These are phyloP conservation scores for Melanotaenia maccullochi DNA, from an alignment of 2,797 vertebrate species.

Conservation along the genomic window DNA sequence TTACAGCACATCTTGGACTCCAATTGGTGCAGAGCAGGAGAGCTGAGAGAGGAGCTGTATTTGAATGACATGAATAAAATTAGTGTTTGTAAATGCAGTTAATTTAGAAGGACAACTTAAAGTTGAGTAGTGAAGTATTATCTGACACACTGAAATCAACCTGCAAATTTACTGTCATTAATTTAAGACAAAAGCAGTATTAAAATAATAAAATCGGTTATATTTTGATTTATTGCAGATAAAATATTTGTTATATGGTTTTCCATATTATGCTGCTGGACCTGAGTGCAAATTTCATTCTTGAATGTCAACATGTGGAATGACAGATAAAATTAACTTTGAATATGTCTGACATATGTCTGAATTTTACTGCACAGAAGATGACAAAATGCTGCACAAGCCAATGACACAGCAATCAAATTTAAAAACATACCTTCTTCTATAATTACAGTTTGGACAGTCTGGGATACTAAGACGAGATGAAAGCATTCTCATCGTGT, in stretches of 20 bases:
- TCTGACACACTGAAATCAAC: neutral
- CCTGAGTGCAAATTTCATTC: neutral
- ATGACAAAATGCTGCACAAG: neutral
- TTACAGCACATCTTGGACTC: neutral
- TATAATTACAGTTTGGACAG: slow-evolving; percentile 98
- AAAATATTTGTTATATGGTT: neutral
- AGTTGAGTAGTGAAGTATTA: neutral
- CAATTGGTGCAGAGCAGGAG: neutral
- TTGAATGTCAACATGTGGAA: neutral
- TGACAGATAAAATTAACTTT: neutral
- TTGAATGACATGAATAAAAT: neutral
- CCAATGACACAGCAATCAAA: slow-evolving; percentile 8
- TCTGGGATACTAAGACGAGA: slow-evolving; percentile 94
- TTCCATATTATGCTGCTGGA: neutral
- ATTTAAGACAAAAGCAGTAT: neutral
- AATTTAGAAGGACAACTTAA: neutral
- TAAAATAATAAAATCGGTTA: neutral
- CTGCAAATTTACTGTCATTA: neutral
- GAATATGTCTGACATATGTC: neutral
- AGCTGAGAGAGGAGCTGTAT: neutral
- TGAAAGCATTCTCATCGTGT: slow-evolving; percentile 96
- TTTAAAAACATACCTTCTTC: slow-evolving; percentile 86
- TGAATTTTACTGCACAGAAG: neutral
- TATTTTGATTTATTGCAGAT: neutral
- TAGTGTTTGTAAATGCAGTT: neutral